Conservation (phyloP, 2,113 vertebrate genomes). For the Ranitomeya imitator region DNA sequence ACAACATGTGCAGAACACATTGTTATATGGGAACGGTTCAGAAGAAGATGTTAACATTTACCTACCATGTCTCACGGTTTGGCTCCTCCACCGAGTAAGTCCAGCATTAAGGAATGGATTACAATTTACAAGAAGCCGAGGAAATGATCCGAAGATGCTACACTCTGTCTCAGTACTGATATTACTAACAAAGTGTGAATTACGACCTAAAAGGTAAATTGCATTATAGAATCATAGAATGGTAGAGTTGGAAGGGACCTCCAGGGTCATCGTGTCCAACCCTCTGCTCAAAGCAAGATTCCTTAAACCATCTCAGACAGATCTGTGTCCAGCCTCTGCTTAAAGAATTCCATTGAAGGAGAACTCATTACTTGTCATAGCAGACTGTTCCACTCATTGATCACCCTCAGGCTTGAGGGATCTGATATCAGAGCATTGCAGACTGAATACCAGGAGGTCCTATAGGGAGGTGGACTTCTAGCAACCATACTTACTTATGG, state of each 20-base stretch:
- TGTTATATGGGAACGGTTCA: conserved; percentile 38
- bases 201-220: neutral
- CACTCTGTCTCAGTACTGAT: neutral
- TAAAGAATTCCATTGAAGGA: too few species aligned
- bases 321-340: too few species aligned
- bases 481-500: neutral
- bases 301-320: too few species aligned
- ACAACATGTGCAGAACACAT: conserved; percentile 51
- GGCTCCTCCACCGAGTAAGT: neutral
- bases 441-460: neutral
- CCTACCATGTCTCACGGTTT: neutral
- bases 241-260: too few species aligned
- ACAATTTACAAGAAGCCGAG: neutral
- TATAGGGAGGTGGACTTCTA: neutral
- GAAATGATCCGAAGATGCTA: neutral
- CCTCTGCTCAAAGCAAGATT: too few species aligned
- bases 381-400: too few species aligned
- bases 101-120: neutral
- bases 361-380: too few species aligned
- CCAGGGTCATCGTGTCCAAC: too few species aligned
- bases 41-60: conserved; percentile 36
- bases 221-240: neutral
- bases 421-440: neutral
- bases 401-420: neutral
- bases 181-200: neutral